Conservation (phyloP, 2,888 invertebrate genomes). For the Aspidapion aeneum region DNA sequence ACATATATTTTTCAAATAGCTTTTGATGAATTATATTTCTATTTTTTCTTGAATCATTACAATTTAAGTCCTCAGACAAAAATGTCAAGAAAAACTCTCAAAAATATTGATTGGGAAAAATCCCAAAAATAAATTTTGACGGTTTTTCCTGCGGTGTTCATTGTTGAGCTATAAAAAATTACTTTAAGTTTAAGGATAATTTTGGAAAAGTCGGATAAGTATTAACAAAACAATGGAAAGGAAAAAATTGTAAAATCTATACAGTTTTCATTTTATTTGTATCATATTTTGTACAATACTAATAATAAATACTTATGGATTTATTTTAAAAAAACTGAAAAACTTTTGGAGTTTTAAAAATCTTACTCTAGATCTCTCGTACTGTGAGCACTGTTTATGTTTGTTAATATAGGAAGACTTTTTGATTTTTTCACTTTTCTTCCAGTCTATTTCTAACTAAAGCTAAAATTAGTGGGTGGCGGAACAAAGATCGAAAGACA, state of each 20-base stretch:
- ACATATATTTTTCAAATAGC: too few species aligned
- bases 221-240: constrained; percentile 37
- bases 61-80: too few species aligned
- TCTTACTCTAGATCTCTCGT: constrained; percentile 26
- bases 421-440: constrained; percentile 19
- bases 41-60: too few species aligned
- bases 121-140: too few species aligned
- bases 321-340: constrained; percentile 17
- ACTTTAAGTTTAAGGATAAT: constrained; percentile 32
- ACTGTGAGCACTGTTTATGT: constrained; percentile 29
- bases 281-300: constrained; percentile 47
- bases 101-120: too few species aligned
- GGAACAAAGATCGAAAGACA: too few species aligned
- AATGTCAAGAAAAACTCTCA: too few species aligned
- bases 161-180: too few species aligned
- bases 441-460: background rate
- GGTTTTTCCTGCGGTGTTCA: too few species aligned
- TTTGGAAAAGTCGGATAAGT: constrained; percentile 36
- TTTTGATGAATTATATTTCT: too few species aligned
- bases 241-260: constrained; percentile 45
- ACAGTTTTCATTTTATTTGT: constrained; percentile 50
- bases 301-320: constrained; percentile 43
- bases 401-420: constrained; percentile 22
- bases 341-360: background rate
- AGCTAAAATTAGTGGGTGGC: too few species aligned